Evolutionary conservation across 2,888 invertebrate species (phyloP).

Genomic region (Tinea trinotella): DNA sequence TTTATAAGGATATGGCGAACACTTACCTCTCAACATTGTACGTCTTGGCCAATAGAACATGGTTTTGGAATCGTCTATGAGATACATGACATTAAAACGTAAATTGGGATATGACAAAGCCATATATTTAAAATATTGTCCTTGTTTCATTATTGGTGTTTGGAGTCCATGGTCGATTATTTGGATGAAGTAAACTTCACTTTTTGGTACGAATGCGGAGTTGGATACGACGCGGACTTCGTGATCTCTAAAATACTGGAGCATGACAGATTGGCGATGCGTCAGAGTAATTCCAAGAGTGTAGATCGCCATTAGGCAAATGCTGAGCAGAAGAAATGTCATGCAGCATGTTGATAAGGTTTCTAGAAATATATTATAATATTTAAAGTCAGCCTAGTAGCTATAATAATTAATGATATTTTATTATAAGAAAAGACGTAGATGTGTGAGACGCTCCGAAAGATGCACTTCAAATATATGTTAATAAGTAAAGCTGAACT

Average conservation of each 20-base stretch:
- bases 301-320: slow-evolving; percentile 50
- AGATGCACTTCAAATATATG: too few species aligned
- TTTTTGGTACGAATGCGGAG: slow-evolving; percentile 35
- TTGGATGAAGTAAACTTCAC: slow-evolving; percentile 47
- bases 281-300: slow-evolving; percentile 43
- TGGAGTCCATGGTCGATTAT: slow-evolving; percentile 36
- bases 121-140: slow-evolving; percentile 43
- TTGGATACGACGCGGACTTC: background rate
- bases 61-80: slow-evolving; percentile 45
- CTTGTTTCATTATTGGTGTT: slow-evolving; percentile 36
- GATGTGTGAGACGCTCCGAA: too few species aligned
- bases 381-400: too few species aligned
- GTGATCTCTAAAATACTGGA: slow-evolving; percentile 25
- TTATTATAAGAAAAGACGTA: too few species aligned
- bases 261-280: slow-evolving; percentile 37
- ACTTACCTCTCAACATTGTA: too few species aligned
- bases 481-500: too few species aligned
- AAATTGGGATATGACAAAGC: slow-evolving; percentile 42
- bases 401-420: too few species aligned
- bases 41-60: slow-evolving; percentile 31
- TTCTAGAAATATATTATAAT: too few species aligned
- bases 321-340: slow-evolving; percentile 46
- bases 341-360: slow-evolving; percentile 57
- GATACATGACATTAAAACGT: slow-evolving; percentile 43
- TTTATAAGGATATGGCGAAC: too few species aligned